phyloP scores from a whole-genome alignment of 2,888 invertebrate genomes.

The Noctuana brunneofusca region DNA sequence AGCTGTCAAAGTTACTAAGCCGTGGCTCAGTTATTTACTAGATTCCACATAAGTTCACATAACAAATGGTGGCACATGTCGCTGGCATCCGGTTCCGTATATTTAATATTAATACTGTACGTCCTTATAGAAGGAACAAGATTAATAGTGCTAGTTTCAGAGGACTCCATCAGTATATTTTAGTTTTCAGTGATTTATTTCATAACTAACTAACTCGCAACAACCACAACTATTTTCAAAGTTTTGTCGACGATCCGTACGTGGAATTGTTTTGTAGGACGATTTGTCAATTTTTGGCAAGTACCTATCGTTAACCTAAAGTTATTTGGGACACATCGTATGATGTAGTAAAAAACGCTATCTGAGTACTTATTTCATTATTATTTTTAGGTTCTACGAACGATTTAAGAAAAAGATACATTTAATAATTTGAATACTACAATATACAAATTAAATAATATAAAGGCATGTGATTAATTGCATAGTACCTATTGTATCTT shows the following conservation, averaged over 20 bases:
- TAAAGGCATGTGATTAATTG: no score
- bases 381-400: no score
- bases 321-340: background rate
- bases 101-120: slow-evolving; percentile 42
- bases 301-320: background rate
- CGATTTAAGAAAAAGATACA: no score
- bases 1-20: slow-evolving; percentile 2
- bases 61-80: slow-evolving; percentile 38
- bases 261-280: slow-evolving; percentile 1
- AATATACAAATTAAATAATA: no score
- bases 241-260: slow-evolving; percentile 50
- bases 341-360: no score
- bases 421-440: no score
- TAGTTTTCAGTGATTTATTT: slow-evolving; percentile 38
- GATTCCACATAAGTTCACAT: slow-evolving; percentile 30
- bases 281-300: slow-evolving; percentile 8
- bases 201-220: slow-evolving; percentile 27
- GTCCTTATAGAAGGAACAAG: slow-evolving; percentile 38
- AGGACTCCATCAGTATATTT: slow-evolving; percentile 36
- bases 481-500: no score
- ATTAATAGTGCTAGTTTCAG: slow-evolving; percentile 40
- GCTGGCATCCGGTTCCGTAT: slow-evolving; percentile 37
- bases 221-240: slow-evolving; percentile 16
- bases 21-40: slow-evolving; percentile 8
- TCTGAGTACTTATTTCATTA: no score